Percentiles rank a stretch among this genome's conserved stretches.
Evolutionary conservation across 2,888 invertebrate genomes (phyloP).

Genomic region (Physocephala rufipes): DNA sequence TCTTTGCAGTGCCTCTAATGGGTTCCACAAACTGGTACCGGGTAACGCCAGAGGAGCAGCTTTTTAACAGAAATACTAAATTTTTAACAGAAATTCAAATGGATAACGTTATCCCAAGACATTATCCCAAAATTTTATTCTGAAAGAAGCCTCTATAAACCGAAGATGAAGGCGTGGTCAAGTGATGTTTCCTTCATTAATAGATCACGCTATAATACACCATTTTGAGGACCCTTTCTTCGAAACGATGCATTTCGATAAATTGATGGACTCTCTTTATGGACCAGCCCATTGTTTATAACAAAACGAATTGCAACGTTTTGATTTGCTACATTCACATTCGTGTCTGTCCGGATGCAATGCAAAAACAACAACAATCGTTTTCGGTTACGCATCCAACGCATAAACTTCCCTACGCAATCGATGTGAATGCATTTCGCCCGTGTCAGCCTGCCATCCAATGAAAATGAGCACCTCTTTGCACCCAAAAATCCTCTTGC

Average conservation of each 20-base stretch:
- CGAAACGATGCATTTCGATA: not conserved
- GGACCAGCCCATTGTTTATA: constrained; percentile 27
- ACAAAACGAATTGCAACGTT: constrained; percentile 29
- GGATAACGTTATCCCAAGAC: too few species aligned
- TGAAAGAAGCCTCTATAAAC: too few species aligned
- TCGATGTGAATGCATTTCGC: constrained; percentile 33
- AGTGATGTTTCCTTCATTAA: too few species aligned
- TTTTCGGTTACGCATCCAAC: constrained; percentile 30
- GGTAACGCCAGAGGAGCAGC: too few species aligned
- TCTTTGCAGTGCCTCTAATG: too few species aligned
- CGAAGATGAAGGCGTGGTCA: too few species aligned
- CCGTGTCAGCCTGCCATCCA: constrained; percentile 24
- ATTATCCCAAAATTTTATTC: too few species aligned
- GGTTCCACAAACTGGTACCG: too few species aligned
- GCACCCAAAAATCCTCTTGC: constrained; percentile 16
- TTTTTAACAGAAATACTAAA: too few species aligned
- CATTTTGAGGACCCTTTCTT: too few species aligned
- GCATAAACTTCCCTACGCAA: constrained; percentile 36
- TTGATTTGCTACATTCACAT: constrained; percentile 28
- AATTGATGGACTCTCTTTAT: not conserved
- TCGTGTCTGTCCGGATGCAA: not conserved
- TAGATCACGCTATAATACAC: too few species aligned
- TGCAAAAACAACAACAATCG: constrained; percentile 20
- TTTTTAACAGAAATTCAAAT: too few species aligned
- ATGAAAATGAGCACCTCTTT: constrained; percentile 29